These are phyloP conservation scores for Pheosia gnoma DNA, from an alignment of 2,888 invertebrate species.

Conservation along the genomic window DNA sequence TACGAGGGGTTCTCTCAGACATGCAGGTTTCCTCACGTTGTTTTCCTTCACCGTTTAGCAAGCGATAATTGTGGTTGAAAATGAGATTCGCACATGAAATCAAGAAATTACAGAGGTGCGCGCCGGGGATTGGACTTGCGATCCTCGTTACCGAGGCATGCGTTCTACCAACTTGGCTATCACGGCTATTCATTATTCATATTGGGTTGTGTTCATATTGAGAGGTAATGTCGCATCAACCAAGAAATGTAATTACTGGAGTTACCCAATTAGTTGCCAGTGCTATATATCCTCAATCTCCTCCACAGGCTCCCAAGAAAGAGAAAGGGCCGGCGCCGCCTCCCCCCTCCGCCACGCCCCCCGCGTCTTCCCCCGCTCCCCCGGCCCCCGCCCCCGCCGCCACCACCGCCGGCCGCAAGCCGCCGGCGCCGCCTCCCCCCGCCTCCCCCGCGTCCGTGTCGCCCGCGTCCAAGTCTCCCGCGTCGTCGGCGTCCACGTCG, in stretches of 20 bases:
- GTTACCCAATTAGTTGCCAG: background rate
- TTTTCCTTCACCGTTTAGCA: too few relatives aligned
- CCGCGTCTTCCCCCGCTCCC: constrained; percentile 34
- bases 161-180: too few relatives aligned
- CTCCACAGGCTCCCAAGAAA: constrained; percentile 87
- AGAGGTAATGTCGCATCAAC: background rate
- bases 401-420: constrained; percentile 41
- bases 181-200: too few relatives aligned
- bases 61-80: too few relatives aligned
- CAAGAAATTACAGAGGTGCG: too few relatives aligned
- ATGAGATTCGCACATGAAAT: too few relatives aligned
- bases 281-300: background rate
- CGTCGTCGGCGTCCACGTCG: constrained; percentile 17
- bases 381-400: constrained; percentile 79
- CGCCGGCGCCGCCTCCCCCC: constrained; percentile 37
- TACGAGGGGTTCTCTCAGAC: too few relatives aligned
- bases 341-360: constrained; percentile 41
- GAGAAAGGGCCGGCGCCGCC: constrained; percentile 92
- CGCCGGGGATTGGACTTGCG: too few relatives aligned
- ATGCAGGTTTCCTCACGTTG: too few relatives aligned
- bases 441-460: constrained; percentile 9
- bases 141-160: too few relatives aligned
- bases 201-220: too few relatives aligned
- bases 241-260: too few relatives aligned
- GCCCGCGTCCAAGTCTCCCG: constrained; percentile 31